Evolutionary conservation across 92 coral and sea anemone genomes (phyloP).

Genomic region (Ricordea florida): DNA sequence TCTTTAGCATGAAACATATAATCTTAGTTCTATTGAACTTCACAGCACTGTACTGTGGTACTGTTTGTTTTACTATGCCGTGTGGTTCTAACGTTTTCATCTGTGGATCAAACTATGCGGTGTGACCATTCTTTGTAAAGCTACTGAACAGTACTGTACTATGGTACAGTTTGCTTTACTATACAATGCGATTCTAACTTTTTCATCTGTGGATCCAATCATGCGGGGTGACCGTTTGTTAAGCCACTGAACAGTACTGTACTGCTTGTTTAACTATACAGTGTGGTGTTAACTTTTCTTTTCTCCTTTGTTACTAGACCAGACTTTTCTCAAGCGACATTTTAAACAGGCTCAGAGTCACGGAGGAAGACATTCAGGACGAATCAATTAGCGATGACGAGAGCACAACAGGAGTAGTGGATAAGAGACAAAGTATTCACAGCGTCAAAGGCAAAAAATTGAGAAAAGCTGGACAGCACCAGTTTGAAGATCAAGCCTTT

Average conservation of each 20-base stretch:
- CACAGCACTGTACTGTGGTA: too few relatives aligned
- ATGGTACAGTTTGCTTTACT: too few relatives aligned
- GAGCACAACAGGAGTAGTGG: constrained; percentile 54
- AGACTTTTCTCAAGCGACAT: constrained; percentile 87
- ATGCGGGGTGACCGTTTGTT: too few relatives aligned
- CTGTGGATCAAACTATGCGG: too few relatives aligned
- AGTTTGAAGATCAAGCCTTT: constrained; percentile 83
- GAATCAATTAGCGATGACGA: constrained; percentile 81
- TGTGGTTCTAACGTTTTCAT: too few relatives aligned
- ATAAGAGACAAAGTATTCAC: constrained; percentile 76
- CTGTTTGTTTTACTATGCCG: too few relatives aligned
- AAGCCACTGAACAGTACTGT: background rate
- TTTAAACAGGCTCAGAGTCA: constrained; percentile 72
- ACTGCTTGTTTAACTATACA: background rate
- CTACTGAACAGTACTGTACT: too few relatives aligned
- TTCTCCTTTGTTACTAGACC: constrained; percentile 43
- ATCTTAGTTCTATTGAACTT: too few relatives aligned
- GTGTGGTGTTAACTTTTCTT: background rate
- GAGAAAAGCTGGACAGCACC: constrained; percentile 73
- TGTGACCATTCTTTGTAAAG: too few relatives aligned
- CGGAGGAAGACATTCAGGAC: constrained; percentile 73
- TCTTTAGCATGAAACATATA: too few relatives aligned
- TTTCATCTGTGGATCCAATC: too few relatives aligned
- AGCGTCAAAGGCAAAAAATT: constrained; percentile 62
- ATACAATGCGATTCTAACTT: too few relatives aligned